Percentiles rank a stretch among this genome's conserved stretches.
Conservation (phyloP, 2,797 vertebrate species). For the Coracias cyanogaster region DNA sequence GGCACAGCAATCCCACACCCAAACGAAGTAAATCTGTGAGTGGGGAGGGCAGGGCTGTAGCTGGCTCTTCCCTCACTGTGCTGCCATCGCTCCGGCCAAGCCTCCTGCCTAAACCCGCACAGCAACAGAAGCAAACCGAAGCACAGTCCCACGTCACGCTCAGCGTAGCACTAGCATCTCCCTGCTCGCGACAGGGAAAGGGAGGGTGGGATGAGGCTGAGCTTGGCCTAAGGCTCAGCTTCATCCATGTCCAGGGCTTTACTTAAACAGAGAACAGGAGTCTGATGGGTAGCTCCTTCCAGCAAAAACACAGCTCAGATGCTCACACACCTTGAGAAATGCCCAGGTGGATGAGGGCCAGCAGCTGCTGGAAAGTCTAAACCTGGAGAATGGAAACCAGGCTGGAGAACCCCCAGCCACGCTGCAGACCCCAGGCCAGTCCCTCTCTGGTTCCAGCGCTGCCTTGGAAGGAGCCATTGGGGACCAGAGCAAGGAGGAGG, state of each 20-base stretch:
- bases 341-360: not conserved
- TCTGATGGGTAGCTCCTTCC: not conserved
- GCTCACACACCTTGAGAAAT: not conserved
- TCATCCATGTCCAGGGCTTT: not conserved
- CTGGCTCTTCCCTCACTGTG: not conserved
- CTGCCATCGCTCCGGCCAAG: accelerated
- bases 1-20: not conserved
- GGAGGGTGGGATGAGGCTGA: not conserved
- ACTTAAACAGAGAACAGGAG: not conserved
- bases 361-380: not conserved
- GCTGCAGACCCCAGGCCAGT: accelerated
- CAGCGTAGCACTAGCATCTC: not conserved
- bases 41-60: not conserved
- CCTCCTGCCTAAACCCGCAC: not conserved
- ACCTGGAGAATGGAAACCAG: not conserved
- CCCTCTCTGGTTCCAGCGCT: accelerated
- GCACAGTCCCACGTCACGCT: not conserved
- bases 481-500: not conserved
- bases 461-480: not conserved
- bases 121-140: not conserved
- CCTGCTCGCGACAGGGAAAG: not conserved
- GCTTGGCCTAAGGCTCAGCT: not conserved
- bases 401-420: not conserved
- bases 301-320: not conserved
- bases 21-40: not conserved